Evolutionary conservation across 1,140 invertebrate genomes (phyloP), one percentile per base, ranked within the genome.

Genomic region (Drosophila santomea): DNA sequence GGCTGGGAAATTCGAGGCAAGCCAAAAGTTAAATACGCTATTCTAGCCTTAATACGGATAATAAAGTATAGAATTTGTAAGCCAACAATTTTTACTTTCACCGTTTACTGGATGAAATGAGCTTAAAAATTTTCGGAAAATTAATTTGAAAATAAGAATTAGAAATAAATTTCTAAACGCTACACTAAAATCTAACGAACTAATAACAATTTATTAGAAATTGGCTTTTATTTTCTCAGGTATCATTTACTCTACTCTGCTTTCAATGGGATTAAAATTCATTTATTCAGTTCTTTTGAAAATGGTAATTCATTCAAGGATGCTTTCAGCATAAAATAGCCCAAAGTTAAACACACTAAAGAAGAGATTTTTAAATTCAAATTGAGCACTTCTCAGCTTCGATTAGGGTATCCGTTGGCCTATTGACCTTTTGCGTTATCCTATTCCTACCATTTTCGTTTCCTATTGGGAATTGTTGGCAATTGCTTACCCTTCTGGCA

Each of bases 401-500:
- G 17, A 44, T 68, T 66, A 72, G 68, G 25, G 68, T 50, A 58
- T 63, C 14, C 51, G 25, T 28, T 51, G n/a, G 50, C 50, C 50
- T 12, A 39, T 73, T 54, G 68, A 17, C 47, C 47, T 44, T 28
- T 71, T 71, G 20, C 20, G 41, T 35, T 56, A 48, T 48, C 25
- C 47, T 48, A 51, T 48, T 66, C 60, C 64, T 45, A 54, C 64
- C 66, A 68, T 68, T 68, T 38, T 43, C 32, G 28, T 43, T 44
- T 47, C 17, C 68, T 32, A 39, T n/a, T 54, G 59, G 25, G 47
- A 68, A 78, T 67, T 61, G 64, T 61, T 71, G 69, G 61, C 58
- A 69, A 59, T 78, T 60, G 56, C 64, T 72, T 72, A 75, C 78
- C 66, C 50, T 67, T 72, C 58, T 63, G 43, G 12, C 32, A 25